Evolutionary conservation across 2,888 invertebrate genomes (phyloP).

Genomic region (Esperia sulphurella): DNA sequence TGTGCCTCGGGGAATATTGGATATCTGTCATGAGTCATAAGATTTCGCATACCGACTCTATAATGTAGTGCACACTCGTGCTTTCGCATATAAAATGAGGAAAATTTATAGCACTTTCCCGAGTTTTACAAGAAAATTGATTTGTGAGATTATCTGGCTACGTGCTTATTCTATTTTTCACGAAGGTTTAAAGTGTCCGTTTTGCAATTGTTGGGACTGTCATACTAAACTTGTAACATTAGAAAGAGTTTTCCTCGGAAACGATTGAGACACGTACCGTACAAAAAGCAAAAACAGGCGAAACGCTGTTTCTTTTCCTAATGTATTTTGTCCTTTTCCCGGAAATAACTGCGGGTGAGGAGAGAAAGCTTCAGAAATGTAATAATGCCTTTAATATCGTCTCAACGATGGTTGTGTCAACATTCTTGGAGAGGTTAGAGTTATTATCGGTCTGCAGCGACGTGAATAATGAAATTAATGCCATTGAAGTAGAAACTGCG

Average conservation of each 20-base stretch:
- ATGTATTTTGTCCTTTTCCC: slow-evolving; percentile 35
- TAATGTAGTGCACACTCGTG: slow-evolving; percentile 44
- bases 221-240: no score
- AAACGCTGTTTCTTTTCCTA: slow-evolving; percentile 24
- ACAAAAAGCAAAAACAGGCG: slow-evolving; percentile 25
- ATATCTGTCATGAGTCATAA: slow-evolving; percentile 67
- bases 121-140: slow-evolving; percentile 17
- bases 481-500: slow-evolving; percentile 1
- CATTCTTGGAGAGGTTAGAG: slow-evolving; percentile 38
- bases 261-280: slow-evolving; percentile 3
- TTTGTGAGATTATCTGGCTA: slow-evolving; percentile 16
- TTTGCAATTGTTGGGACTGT: no score
- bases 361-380: slow-evolving; percentile 45
- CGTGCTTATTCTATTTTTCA: not conserved
- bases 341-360: slow-evolving; percentile 30
- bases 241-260: not conserved
- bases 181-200: no score
- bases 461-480: slow-evolving; percentile 43
- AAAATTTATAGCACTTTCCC: slow-evolving; percentile 27
- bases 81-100: slow-evolving; percentile 28
- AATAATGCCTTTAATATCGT: slow-evolving; percentile 61
- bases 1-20: slow-evolving; percentile 57
- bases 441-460: slow-evolving; percentile 36
- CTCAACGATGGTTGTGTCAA: slow-evolving; percentile 45
- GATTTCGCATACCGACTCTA: slow-evolving; percentile 55